Evolutionary conservation across 2,113 vertebrate genomes (phyloP).

Genomic region (Glaucomys volans): DNA sequence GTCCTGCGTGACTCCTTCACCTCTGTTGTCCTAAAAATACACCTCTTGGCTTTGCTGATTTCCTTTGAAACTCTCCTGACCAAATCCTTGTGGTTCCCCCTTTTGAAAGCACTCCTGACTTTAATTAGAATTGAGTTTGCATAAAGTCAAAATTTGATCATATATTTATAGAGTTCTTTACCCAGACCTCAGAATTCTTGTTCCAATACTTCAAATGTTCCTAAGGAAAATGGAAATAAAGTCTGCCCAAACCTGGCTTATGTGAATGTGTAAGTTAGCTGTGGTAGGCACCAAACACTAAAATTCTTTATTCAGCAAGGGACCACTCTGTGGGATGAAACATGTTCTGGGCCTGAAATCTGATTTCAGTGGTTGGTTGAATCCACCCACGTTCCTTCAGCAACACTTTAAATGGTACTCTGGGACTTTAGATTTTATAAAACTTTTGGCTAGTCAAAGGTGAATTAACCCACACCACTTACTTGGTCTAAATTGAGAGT

Average conservation of each 20-base stretch:
- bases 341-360: not conserved
- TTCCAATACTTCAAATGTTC: not conserved
- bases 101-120: conserved; percentile 37
- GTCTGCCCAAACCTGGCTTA: conserved; percentile 10
- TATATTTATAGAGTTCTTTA: conserved; percentile 45
- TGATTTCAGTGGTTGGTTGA: conserved; percentile 42
- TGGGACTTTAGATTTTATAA: not conserved
- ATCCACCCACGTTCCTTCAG: not conserved
- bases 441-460: conserved; percentile 7
- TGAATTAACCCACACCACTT: not conserved
- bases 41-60: not conserved
- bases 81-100: not conserved
- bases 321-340: not conserved
- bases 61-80: not conserved
- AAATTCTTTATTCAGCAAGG: conserved; percentile 47
- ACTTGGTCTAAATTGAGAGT: not conserved
- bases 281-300: not conserved
- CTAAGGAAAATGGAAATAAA: conserved; percentile 32
- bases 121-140: not conserved
- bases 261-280: not conserved
- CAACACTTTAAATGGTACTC: conserved; percentile 1
- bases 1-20: not conserved
- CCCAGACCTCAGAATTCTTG: conserved; percentile 48
- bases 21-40: not conserved
- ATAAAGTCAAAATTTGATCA: conserved; percentile 54